A percentile compares a stretch with the other conserved stretches of the same genome.
These are phyloP conservation scores for Ceyx erithaca DNA, from an alignment of 2,797 vertebrate species.

Conservation along the genomic window DNA sequence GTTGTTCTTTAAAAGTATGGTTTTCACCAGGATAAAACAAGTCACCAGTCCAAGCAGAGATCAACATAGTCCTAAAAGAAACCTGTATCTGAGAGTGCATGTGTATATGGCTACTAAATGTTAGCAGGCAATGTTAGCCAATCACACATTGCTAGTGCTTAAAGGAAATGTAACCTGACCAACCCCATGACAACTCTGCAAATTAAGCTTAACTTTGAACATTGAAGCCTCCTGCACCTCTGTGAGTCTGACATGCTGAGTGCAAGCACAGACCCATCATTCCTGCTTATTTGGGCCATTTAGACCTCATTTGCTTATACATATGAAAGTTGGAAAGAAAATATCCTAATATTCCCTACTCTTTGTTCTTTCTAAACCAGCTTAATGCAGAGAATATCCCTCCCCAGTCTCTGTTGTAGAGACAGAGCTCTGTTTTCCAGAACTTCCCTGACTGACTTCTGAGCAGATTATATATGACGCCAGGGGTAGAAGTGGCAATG, in stretches of 20 bases:
- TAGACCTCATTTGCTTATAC: neutral
- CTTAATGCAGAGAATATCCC: neutral
- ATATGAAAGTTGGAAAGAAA: constrained; percentile 6
- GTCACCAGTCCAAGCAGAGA: neutral
- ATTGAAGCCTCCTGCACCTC: neutral
- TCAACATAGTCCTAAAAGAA: neutral
- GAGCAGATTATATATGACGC: neutral
- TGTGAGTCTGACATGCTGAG: neutral
- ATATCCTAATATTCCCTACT: neutral
- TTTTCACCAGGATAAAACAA: neutral
- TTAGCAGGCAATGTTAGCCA: neutral
- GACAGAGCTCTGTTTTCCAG: neutral
- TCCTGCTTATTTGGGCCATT: neutral
- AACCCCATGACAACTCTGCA: neutral
- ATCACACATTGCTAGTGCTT: neutral
- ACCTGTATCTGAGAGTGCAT: neutral
- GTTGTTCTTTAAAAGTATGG: neutral
- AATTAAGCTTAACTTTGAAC: neutral
- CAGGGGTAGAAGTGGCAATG: neutral
- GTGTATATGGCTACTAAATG: neutral
- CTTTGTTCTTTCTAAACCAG: neutral
- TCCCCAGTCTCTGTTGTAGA: neutral
- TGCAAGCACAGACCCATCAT: neutral
- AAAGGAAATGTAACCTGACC: neutral
- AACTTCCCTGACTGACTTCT: neutral